Conservation (phyloP, 2,113 vertebrate species). For the Malaclemys terrapin region DNA sequence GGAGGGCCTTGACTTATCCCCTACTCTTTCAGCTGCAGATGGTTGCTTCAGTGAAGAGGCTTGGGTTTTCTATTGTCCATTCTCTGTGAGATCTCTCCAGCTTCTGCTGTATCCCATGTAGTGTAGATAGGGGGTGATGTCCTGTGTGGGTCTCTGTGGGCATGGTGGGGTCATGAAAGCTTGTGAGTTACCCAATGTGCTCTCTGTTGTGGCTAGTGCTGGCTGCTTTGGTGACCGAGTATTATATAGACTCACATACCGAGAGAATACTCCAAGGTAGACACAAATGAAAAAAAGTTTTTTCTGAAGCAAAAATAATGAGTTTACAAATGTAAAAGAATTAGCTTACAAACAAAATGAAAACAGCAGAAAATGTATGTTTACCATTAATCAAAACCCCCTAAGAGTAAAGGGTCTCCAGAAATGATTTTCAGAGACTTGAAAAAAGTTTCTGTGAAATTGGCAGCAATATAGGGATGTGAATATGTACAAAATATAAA, state of each 20-base stretch:
- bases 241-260: background rate
- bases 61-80: background rate
- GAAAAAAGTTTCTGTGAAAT: conserved; percentile 10
- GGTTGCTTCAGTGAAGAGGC: background rate
- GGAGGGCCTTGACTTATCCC: background rate
- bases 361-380: background rate
- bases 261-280: background rate
- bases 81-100: background rate
- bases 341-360: background rate
- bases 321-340: conserved; percentile 16
- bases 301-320: background rate
- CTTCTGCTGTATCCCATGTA: background rate
- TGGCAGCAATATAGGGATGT: background rate
- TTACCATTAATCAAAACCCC: conserved; percentile 3
- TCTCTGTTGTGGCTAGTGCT: background rate
- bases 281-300: conserved; percentile 1
- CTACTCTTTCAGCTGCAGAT: background rate
- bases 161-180: background rate
- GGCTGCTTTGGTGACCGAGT: background rate
- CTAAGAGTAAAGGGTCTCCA: background rate
- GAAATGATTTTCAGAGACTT: conserved; percentile 40
- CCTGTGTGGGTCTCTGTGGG: background rate
- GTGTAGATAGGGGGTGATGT: background rate
- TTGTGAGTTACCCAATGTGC: background rate
- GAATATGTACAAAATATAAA: conserved; percentile 1